phyloP scores from a whole-genome alignment of 1,140 invertebrate species.

The Drosophila sp. region DNA sequence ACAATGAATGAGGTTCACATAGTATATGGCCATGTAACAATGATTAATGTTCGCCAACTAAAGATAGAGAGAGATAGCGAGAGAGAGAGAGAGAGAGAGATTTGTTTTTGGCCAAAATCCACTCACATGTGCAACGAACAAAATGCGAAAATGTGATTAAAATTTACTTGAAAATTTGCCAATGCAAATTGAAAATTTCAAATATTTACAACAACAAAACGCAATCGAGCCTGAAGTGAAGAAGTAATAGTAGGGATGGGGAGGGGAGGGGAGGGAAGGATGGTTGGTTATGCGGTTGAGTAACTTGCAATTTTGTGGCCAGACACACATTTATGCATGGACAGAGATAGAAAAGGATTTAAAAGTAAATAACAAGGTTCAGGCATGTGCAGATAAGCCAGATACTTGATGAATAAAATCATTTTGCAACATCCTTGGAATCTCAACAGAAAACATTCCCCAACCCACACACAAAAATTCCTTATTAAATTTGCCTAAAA shows the following conservation, averaged over 20 bases:
- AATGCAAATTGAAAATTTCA: constrained; percentile 58
- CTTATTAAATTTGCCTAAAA: constrained; percentile 35
- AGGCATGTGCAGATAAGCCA: constrained; percentile 40
- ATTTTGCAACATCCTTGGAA: constrained; percentile 9
- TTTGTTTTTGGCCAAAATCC: constrained; percentile 35
- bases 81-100: constrained; percentile 41
- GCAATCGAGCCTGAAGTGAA: constrained; percentile 47
- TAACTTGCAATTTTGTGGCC: constrained; percentile 55
- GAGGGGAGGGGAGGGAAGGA: neutral
- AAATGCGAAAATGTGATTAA: constrained; percentile 62
- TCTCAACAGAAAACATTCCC: too few species aligned
- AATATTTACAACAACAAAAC: constrained; percentile 58
- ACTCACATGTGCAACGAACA: constrained; percentile 11
- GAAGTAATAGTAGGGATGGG: neutral
- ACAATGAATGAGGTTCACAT: constrained; percentile 47
- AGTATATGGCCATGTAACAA: constrained; percentile 13
- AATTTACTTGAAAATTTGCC: constrained; percentile 54
- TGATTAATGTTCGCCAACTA: constrained; percentile 61
- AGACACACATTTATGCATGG: constrained; percentile 27
- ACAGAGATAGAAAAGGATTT: constrained; percentile 30
- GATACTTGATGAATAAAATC: constrained; percentile 42
- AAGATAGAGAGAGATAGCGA: constrained; percentile 20
- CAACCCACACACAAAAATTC: constrained; percentile 12
- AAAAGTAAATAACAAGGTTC: constrained; percentile 44
- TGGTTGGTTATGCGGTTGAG: constrained; percentile 17